phyloP scores from a whole-genome alignment of 23 tunicate genomes.

The Styela plicata region DNA sequence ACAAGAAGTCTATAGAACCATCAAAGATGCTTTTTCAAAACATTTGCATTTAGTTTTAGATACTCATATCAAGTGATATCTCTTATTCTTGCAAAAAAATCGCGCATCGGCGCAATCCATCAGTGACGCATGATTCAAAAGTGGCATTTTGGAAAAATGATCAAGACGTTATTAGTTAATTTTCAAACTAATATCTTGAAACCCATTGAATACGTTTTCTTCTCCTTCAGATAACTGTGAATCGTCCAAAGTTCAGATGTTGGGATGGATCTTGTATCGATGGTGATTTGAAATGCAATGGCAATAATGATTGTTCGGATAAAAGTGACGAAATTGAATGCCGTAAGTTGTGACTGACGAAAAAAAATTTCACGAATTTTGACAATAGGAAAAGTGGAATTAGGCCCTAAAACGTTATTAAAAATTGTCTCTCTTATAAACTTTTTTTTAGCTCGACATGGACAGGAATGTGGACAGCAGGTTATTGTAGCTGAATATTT shows the following conservation, averaged over 20 bases:
- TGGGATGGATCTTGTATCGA: conserved; percentile 21
- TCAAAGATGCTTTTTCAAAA: no score
- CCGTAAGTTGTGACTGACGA: conserved; percentile 18
- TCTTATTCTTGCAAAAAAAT: not conserved
- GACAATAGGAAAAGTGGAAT: no score
- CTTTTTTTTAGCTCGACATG: not conserved
- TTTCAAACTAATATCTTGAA: no score
- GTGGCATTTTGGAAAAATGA: no score
- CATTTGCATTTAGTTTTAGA: no score
- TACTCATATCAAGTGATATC: not conserved
- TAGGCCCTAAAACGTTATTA: no score
- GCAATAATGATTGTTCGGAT: conserved; percentile 2
- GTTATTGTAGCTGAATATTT: conserved; percentile 16
- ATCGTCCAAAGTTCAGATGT: conserved; percentile 12
- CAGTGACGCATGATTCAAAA: no score
- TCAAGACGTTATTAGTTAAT: no score
- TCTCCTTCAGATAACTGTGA: conserved; percentile 20
- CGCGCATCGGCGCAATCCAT: not conserved
- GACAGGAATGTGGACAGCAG: conserved; percentile 18
- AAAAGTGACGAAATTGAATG: conserved; percentile 32
- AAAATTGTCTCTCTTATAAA: no score
- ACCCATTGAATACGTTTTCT: not conserved
- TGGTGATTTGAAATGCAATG: conserved; percentile 2
- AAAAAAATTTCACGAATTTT: no score
- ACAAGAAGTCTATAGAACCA: no score